Evolutionary conservation across 2,797 vertebrate genomes (phyloP).

Genomic region (Catharus ustulatus): DNA sequence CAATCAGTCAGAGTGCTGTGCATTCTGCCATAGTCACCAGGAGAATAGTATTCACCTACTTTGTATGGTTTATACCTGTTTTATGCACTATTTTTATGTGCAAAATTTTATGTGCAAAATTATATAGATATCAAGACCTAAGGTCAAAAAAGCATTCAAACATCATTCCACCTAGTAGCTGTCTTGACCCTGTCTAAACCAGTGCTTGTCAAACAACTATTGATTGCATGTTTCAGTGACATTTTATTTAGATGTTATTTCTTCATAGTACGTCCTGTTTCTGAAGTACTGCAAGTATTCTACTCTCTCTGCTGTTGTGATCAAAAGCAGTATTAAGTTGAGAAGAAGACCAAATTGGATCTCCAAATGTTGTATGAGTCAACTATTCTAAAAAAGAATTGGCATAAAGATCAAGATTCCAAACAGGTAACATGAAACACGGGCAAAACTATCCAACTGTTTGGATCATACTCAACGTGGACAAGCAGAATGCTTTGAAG

Average conservation of each 20-base stretch:
- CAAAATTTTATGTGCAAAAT: neutral
- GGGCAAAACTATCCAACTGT: neutral
- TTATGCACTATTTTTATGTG: neutral
- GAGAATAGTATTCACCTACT: neutral
- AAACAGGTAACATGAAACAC: neutral
- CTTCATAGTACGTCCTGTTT: neutral
- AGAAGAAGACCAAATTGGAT: neutral
- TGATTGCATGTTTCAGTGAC: neutral
- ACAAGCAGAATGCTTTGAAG: slow-evolving; percentile 60
- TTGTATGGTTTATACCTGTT: neutral
- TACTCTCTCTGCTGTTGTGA: neutral
- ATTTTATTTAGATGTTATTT: neutral
- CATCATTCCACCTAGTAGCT: neutral
- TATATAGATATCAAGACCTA: neutral
- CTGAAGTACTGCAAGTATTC: neutral
- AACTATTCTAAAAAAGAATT: neutral
- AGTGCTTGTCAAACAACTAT: neutral
- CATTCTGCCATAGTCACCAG: neutral
- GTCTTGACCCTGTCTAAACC: neutral
- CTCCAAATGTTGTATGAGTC: neutral
- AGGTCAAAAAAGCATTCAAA: neutral
- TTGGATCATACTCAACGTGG: slow-evolving; percentile 25
- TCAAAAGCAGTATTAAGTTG: neutral
- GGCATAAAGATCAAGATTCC: neutral
- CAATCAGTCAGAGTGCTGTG: neutral